These are phyloP conservation scores for Hypotaenidia philippensis DNA, from an alignment of 2,797 vertebrate genomes.

Conservation along the genomic window DNA sequence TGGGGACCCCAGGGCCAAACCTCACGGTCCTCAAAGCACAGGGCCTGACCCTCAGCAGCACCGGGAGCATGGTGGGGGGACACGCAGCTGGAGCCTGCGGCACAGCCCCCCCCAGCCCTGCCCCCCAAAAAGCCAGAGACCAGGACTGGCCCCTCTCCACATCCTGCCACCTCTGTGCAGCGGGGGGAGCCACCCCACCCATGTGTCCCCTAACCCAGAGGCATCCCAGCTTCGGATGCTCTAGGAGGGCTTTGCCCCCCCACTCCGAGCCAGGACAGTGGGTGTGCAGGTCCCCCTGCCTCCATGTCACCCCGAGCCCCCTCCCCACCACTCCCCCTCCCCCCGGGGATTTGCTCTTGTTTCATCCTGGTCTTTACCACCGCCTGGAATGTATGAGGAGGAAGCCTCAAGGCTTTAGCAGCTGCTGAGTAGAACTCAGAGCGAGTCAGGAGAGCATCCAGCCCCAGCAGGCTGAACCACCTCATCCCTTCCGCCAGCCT, in stretches of 20 bases:
- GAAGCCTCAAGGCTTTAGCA: not conserved
- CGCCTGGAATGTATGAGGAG: not conserved
- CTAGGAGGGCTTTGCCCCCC: not conserved
- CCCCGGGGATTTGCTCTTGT: not conserved
- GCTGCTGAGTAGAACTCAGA: not conserved
- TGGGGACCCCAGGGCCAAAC: not conserved
- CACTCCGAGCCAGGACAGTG: fast-evolving
- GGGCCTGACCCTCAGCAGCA: not conserved
- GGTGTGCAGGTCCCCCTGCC: not conserved
- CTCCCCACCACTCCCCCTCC: not conserved
- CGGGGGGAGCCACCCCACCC: too few species aligned
- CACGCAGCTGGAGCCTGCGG: not conserved
- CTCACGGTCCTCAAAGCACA: fast-evolving
- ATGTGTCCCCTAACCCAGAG: too few species aligned
- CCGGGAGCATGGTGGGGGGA: not conserved
- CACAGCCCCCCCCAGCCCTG: fast-evolving
- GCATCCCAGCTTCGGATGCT: not conserved
- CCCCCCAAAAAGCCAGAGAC: not conserved
- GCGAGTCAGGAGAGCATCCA: slow-evolving; percentile 28
- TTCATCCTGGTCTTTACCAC: not conserved
- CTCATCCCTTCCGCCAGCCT: not conserved
- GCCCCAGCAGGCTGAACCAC: not conserved
- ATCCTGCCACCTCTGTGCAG: fast-evolving
- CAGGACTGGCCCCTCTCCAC: too few species aligned
- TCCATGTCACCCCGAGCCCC: not conserved